These are phyloP conservation scores for Himalopsyche anomala DNA, from an alignment of 2,888 invertebrate genomes.

Conservation along the genomic window DNA sequence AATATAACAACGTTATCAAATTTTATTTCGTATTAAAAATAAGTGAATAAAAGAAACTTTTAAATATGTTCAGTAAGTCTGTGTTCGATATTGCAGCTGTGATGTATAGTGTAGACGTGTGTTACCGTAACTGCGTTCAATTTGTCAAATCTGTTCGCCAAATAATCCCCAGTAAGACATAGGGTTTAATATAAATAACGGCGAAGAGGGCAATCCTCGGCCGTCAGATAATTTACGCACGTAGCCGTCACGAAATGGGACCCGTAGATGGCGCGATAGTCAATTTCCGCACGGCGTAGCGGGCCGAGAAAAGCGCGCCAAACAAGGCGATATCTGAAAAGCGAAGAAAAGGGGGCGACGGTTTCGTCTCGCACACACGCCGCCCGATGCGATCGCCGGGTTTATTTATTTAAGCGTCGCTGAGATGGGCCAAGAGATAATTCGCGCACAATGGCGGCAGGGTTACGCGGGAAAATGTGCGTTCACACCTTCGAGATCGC, in stretches of 20 bases:
- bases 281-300: slow-evolving; percentile 26
- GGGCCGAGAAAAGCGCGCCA: slow-evolving; percentile 23
- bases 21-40: too few species aligned
- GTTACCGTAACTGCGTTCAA: background rate
- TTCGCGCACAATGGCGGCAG: slow-evolving; percentile 40
- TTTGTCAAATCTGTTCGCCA: slow-evolving; percentile 40
- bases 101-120: slow-evolving; percentile 11
- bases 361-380: background rate
- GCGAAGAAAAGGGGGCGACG: background rate
- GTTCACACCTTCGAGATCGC: slow-evolving; percentile 31
- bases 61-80: background rate
- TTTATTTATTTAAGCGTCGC: slow-evolving; percentile 54
- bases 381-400: slow-evolving; percentile 47
- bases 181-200: slow-evolving; percentile 37
- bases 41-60: too few species aligned
- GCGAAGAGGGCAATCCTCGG: slow-evolving; percentile 36
- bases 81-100: background rate
- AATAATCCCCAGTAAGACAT: slow-evolving; percentile 37
- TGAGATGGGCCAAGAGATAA: slow-evolving; percentile 28
- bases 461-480: slow-evolving; percentile 35
- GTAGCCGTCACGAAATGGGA: slow-evolving; percentile 22
- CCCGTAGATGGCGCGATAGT: slow-evolving; percentile 40
- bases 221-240: slow-evolving; percentile 40
- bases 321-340: slow-evolving; percentile 8
- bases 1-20: too few species aligned